Conservation (phyloP, 1,140 invertebrate species). For the Neocloeon triangulifer region DNA sequence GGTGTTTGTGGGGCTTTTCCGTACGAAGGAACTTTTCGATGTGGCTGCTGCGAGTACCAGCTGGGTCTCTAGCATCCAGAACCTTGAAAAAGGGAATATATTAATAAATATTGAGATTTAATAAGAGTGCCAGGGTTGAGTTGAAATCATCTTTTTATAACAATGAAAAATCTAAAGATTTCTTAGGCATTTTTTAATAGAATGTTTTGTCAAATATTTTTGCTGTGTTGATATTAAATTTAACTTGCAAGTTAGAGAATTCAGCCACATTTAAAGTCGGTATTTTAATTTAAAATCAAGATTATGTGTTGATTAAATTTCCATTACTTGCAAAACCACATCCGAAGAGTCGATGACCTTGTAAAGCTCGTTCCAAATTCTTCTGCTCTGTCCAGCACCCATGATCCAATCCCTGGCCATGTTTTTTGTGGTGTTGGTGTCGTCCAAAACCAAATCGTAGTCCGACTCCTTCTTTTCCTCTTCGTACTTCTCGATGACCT, state of each 20-base stretch:
- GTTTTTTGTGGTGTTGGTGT: constrained; percentile 46
- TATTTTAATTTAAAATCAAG: too few species aligned
- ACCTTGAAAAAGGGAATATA: constrained; percentile 27
- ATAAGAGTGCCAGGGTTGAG: too few species aligned
- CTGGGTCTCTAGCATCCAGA: constrained; percentile 82
- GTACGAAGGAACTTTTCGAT: constrained; percentile 76
- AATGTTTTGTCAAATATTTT: too few species aligned
- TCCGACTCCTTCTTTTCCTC: constrained; percentile 45
- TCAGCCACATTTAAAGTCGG: too few species aligned
- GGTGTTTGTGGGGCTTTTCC: constrained; percentile 84
- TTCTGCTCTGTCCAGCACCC: constrained; percentile 80
- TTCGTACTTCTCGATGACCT: constrained; percentile 52
- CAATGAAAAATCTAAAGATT: too few species aligned
- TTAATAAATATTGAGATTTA: too few species aligned
- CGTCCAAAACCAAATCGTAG: constrained; percentile 56
- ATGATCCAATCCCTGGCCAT: constrained; percentile 65
- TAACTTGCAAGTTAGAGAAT: too few species aligned
- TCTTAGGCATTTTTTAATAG: too few species aligned
- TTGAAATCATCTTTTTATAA: too few species aligned
- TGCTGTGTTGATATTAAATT: too few species aligned
- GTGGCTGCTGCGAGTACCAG: constrained; percentile 82
- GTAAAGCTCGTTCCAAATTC: constrained; percentile 99
- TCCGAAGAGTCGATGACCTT: constrained; percentile 40
- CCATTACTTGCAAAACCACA: not conserved
- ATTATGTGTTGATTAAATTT: too few species aligned